A percentile compares a stretch with the other conserved stretches of the same genome.
These are phyloP conservation scores for Chaetophractus vellerosus DNA, from an alignment of 2,797 vertebrate species.

Conservation along the genomic window DNA sequence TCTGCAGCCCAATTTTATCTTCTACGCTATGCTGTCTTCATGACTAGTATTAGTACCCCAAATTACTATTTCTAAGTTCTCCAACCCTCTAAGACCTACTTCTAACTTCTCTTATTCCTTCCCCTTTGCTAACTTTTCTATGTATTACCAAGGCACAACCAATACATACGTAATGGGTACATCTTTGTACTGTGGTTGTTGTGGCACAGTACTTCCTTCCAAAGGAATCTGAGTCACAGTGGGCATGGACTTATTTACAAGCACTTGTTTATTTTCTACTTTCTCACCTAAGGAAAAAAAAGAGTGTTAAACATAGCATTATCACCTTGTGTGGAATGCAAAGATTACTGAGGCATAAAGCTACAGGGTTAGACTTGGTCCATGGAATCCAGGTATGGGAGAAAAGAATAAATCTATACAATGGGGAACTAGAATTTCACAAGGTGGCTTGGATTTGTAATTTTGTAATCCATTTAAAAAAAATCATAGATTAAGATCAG, in stretches of 20 bases:
- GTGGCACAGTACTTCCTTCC: slow-evolving; percentile 96
- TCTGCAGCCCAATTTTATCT: neutral
- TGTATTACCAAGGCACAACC: neutral
- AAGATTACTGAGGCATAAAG: neutral
- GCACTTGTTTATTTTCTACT: slow-evolving; percentile 98
- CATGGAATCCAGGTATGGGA: neutral
- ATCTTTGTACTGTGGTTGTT: slow-evolving; percentile 98
- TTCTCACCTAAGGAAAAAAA: slow-evolving; percentile 93
- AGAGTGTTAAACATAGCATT: neutral
- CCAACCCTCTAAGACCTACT: neutral
- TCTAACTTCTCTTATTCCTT: neutral
- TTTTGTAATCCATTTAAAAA: slow-evolving; percentile 11
- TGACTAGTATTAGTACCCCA: neutral
- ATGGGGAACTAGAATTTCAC: neutral
- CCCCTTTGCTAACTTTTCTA: neutral
- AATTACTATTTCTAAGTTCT: neutral
- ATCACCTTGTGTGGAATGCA: neutral
- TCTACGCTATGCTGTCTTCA: neutral
- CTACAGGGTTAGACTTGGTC: neutral
- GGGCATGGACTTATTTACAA: slow-evolving; percentile 99
- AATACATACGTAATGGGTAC: slow-evolving; percentile 96
- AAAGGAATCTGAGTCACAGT: slow-evolving; percentile 98
- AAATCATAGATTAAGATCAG: neutral
- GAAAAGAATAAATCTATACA: neutral
- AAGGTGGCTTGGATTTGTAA: neutral